Base-by-base conservation (phyloP, 2,797 vertebrate genomes). In the Pampus argenteus region DNA sequence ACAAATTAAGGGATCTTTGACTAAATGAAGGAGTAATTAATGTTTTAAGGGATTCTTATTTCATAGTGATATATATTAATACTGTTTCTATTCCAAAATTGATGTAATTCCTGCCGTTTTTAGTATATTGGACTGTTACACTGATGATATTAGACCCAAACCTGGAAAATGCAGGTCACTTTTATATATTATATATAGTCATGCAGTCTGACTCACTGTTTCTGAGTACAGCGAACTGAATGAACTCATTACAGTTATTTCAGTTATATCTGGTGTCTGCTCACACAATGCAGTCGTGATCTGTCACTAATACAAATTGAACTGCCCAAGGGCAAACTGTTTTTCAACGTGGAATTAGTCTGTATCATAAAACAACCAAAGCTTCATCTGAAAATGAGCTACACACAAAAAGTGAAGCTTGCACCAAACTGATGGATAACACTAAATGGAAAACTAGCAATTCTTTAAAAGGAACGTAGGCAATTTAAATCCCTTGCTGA, bases 231-330 rank as follows among this genome's bases (percentile, higher is more conserved):
- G 15, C 6, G 1, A 66, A 25, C 36, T 17, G n/a, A 77, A 36
- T 59, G 51, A 64, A 48, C 29, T 63, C 52, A 20, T 45, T 52
- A 28, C 36, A 22, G 26, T 61, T 50, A 54, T n/a, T n/a, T n/a
- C n/a, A n/a, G n/a, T n/a, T n/a, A n/a, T n/a, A n/a, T n/a, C n/a
- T n/a, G n/a, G n/a, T 34, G 42, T 48, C 20, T 52, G 36, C 44
- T 78, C 52, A 66, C 45, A 20, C 47, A 20, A 36, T 42, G 18
- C 70, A 56, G 63, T 34, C 5, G 60, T n/a, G 56, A 77, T 73
- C 54, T 69, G 63, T 66, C 71, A 62, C 28, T 15, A 52, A 71
- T 59, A 59, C 55, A 80, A 68, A 80, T 80, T 2, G 52, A 72
- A 75, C 44, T 36, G 67, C 65, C 50, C 22, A 2, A 5, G 36